These are phyloP conservation scores for Trachelus troglodyta DNA, from an alignment of 2,888 invertebrate species.

Conservation along the genomic window DNA sequence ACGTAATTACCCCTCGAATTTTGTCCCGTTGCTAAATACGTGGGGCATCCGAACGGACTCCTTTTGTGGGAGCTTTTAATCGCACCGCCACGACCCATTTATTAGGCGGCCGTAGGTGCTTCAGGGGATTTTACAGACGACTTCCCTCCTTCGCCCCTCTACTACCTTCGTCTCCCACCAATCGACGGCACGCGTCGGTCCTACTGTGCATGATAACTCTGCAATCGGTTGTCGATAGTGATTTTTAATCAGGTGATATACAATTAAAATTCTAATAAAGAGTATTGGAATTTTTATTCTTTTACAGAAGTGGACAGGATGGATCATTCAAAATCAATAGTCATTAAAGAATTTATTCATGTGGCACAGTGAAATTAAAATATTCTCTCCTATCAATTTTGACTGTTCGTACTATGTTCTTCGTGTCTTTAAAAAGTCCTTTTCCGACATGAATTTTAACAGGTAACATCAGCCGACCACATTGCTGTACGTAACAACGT, in stretches of 20 bases:
- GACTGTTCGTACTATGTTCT: background rate
- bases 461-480: background rate
- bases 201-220: background rate
- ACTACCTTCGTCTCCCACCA: background rate
- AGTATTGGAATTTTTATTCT: background rate
- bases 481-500: background rate
- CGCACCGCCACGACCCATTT: slow-evolving; percentile 2
- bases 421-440: background rate
- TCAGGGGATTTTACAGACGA: background rate
- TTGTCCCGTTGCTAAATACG: background rate
- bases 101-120: background rate
- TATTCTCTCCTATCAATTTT: background rate
- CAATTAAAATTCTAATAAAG: background rate
- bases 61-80: background rate
- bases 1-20: background rate
- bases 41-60: background rate
- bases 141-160: background rate
- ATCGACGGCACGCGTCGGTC: background rate
- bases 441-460: background rate
- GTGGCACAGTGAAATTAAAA: background rate
- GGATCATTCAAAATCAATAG: background rate
- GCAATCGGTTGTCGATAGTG: background rate
- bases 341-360: background rate
- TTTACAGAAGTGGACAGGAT: fast-evolving
- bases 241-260: background rate